Percentiles rank a stretch among this genome's conserved stretches.
These are phyloP conservation scores for Halocaridina rubra DNA, from an alignment of 2,888 invertebrate genomes.

Conservation along the genomic window DNA sequence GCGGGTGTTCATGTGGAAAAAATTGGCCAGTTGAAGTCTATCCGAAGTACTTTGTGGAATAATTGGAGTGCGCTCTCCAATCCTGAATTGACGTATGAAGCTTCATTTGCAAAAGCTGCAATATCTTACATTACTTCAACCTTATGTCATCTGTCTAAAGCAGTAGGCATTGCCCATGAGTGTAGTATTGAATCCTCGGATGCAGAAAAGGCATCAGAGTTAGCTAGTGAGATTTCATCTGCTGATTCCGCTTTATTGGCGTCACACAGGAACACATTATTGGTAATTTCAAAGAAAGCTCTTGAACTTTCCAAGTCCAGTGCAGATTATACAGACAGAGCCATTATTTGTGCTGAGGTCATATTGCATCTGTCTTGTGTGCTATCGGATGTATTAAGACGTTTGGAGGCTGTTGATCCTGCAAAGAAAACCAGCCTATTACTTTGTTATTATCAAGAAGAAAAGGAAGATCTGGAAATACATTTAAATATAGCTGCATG, in stretches of 20 bases:
- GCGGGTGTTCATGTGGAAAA: slow-evolving; percentile 56
- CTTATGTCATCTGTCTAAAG: neutral
- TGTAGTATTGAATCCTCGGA: neutral
- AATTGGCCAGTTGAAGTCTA: slow-evolving; percentile 25
- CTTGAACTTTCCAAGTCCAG: neutral
- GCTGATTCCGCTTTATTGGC: neutral
- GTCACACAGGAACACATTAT: neutral
- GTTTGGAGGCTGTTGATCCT: slow-evolving; percentile 82
- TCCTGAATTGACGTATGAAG: slow-evolving; percentile 35
- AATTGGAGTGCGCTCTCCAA: slow-evolving; percentile 40
- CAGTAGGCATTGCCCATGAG: slow-evolving; percentile 2
- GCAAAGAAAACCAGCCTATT: slow-evolving; percentile 82
- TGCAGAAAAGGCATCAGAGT: neutral
- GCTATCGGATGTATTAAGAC: slow-evolving; percentile 65
- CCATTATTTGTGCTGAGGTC: slow-evolving; percentile 46
- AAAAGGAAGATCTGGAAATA: slow-evolving; percentile 70
- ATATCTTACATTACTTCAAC: slow-evolving; percentile 1
- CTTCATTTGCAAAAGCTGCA: slow-evolving; percentile 35
- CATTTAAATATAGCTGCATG: slow-evolving; percentile 28
- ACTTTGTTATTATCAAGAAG: slow-evolving; percentile 77
- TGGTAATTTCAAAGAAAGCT: neutral
- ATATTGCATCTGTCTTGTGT: slow-evolving; percentile 61
- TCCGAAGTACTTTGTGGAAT: slow-evolving; percentile 41
- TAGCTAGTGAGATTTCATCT: slow-evolving; percentile 14
- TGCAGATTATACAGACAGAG: neutral